phyloP scores from a whole-genome alignment of 92 coral and sea anemone genomes.

The Epizoanthus ramosus region DNA sequence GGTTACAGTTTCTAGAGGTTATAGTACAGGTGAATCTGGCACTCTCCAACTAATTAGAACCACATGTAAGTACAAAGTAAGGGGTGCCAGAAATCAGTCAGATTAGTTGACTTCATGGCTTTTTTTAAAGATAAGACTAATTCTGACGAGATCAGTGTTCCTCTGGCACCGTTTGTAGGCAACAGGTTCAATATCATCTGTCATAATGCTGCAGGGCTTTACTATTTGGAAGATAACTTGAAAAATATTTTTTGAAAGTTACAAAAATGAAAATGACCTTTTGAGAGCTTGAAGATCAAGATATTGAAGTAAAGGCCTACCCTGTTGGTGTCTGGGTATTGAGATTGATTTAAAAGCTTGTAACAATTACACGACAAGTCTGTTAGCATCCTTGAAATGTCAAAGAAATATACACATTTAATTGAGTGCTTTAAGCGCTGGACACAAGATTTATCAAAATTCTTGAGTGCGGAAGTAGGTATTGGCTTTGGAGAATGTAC shows the following conservation, averaged over 20 bases:
- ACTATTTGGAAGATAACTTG: constrained; percentile 19
- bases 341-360: constrained; percentile 21
- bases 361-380: constrained; percentile 26
- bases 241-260: constrained; percentile 20
- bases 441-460: constrained; percentile 10
- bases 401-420: constrained; percentile 18
- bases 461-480: constrained; percentile 21
- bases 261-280: constrained; percentile 31
- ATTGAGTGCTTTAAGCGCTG: background rate
- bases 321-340: constrained; percentile 30
- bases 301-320: constrained; percentile 12
- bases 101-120: constrained; percentile 18
- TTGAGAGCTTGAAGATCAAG: constrained; percentile 19
- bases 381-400: constrained; percentile 36
- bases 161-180: constrained; percentile 37
- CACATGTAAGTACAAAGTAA: constrained; percentile 44
- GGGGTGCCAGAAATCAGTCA: constrained; percentile 45
- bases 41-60: constrained; percentile 38
- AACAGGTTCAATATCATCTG: constrained; percentile 42
- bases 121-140: constrained; percentile 7
- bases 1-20: constrained; percentile 15
- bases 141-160: constrained; percentile 26
- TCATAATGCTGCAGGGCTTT: constrained; percentile 29
- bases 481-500: background rate
- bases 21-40: constrained; percentile 41